Base-by-base conservation (phyloP, 1,140 invertebrate species). In the Drosophila grimshawi region DNA sequence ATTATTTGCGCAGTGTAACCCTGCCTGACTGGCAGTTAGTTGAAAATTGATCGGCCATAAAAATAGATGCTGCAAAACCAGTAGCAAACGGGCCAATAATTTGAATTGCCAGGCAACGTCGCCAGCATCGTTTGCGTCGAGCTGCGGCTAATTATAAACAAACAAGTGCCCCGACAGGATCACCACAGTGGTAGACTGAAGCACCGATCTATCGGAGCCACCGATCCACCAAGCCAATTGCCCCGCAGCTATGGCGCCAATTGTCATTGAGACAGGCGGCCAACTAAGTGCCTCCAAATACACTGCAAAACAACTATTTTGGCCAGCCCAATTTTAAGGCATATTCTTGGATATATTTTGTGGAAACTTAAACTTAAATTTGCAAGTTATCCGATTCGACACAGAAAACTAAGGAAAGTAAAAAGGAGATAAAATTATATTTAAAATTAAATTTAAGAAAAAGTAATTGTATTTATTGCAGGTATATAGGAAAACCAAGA, bases 241-340 rank as follows among this genome's bases (percentile, higher is more conserved):
- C 78, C 86, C 80, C 86, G 80, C 81, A 73, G 86, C 69, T 86
- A 81, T 90, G 86, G 86, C 86, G 86, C 86, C 86, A 89, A 89
- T 86, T 89, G 85, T 89, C 85, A 88, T 85, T 89, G 77, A 81
- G 85, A 64, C 80, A 41, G 65, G 43, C 72, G 46, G 46, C 10
- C 57, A 43, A 30, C 35, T 11, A 67, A 56, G 4, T 4, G 11
- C 35, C 4, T 3, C 8, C 6, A 10, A 29, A 7, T 49, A 45
- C 71, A 74, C 71, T 69, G 51, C 19, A 19, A 19, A 29, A 52
- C 6, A 5, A 63, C 19, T 52, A 41, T 29, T 29, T 0, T 2
- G 37, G 33, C 0, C 4, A 19, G 7, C 6, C 2, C 19, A 19
- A 19, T 19, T 19, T 19, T 19, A 19, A 19, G 19, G 45, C 3